Evolutionary conservation across 1,140 invertebrate genomes (phyloP), one percentile per base, ranked within the genome.

Genomic region (Platorchestia sp.): DNA sequence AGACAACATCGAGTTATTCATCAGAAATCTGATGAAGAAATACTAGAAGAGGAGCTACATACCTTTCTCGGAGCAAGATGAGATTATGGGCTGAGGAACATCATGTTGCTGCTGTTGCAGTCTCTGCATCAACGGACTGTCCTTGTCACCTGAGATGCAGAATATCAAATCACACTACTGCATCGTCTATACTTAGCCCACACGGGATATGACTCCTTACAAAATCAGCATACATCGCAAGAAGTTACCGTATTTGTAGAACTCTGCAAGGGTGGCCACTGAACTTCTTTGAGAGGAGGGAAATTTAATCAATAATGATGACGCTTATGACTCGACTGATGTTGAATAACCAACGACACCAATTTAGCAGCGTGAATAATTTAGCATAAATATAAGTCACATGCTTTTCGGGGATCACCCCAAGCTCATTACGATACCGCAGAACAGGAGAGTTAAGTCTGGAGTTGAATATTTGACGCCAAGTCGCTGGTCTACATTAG

Each of bases 21-120:
- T 75, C 59, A 3, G 7, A 75, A 22, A 75, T 19, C 27, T 75
- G 36, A 36, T 27, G 14, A 75, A 27, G 27, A 75, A 75, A 75
- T 36, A 75, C 7, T 36, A 75, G 10, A 75, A 27, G 59, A 36
- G 7, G 3, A 75, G 27, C 59, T 19, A 93, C 91, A 45, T 7
- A 93, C 91, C 91, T 47, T 93, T 93, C 45, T 93, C 91, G 91
- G 91, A 93, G 91, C 91, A 93, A 27, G 91, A 93, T 10, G 91
- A 93, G 43, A 93, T 10, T 14, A 45, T 93, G 0, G 44, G 41
- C 19, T 93, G 41, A 6, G 36, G 44, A 45, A 44, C 1, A 6
- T 42, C 91, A 47, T 7, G 36, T 16, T 44, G 91, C 45, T 10
- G 6, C 91, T 93, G 91, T 36, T 93, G 91, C 45, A 93, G 91